Base-by-base conservation (phyloP, 2,797 vertebrate species). In the Notamacropus eugenii region DNA sequence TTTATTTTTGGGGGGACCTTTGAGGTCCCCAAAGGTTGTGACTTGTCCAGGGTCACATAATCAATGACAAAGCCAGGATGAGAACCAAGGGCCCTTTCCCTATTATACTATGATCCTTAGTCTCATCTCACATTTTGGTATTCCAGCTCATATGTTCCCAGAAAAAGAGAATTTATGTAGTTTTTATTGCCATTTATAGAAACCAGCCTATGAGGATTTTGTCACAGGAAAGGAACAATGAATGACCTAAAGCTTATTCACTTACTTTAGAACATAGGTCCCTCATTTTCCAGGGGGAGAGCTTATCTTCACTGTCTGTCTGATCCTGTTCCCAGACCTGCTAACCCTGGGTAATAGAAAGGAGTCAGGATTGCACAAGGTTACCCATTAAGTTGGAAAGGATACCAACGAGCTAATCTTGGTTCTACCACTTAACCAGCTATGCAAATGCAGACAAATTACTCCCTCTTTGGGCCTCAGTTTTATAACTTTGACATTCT, bases 391-490 rank as follows among this genome's bases (percentile, higher is more conserved):
- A 54, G 90, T 54, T 67, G 62, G 16, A 12, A 3, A 29, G 90
- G 82, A 93, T 46, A 34, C 87, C 28, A 55, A 52, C 52, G 14
- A 27, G 1, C n/a, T 50, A 24, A 34, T 11, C 40, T 62, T 55
- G 92, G 58, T 92, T 74, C 0, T 2, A 6, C 54, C 13, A 34
- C 56, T 67, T 55, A 2, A 59, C 82, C 91, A 87, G 29, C 90
- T 93, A 12, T 90, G 90, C 93, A 74, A 91, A 22, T 34, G 50
- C 31, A 29, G 93, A 1, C 31, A 95, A 55, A 16, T 90, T 92
- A 40, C 59, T 55, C 52, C 94, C 40, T 93, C 90, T 62, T 93
- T 93, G 92, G n/a, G 28, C 46, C 91, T 95, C 46, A 90, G 27
- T 28, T 14, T 62, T 34, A 31, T 31, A 62, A 34, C 12, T 34